Percentiles rank a stretch among this genome's conserved stretches.
Conservation (phyloP, 1,140 invertebrate species). For the Lanistes nyassanus region DNA sequence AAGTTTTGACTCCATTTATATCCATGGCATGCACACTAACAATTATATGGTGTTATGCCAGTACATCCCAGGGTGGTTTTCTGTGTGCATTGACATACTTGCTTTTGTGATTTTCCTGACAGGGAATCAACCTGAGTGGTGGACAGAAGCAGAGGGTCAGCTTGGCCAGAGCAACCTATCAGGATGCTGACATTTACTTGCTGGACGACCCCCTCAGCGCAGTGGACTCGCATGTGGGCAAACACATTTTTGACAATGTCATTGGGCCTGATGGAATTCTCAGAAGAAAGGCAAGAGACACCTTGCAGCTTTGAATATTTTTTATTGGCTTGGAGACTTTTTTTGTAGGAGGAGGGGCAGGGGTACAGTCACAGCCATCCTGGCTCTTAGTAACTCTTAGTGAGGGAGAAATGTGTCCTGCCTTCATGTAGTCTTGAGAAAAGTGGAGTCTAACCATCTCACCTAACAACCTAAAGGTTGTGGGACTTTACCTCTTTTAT, state of each 20-base stretch:
- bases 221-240: constrained; percentile 70
- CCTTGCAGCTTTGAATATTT: not conserved
- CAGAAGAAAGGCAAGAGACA: constrained; percentile 55
- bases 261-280: constrained; percentile 73
- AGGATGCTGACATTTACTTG: constrained; percentile 76
- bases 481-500: too few species aligned
- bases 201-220: constrained; percentile 74
- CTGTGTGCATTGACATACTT: not conserved
- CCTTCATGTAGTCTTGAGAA: too few species aligned
- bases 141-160: constrained; percentile 71
- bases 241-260: constrained; percentile 66
- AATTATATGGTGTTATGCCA: not conserved
- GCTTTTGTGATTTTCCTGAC: not conserved
- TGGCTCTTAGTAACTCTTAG: too few species aligned
- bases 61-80: not conserved
- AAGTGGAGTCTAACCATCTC: too few species aligned
- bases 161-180: constrained; percentile 69
- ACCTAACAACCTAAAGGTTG: too few species aligned
- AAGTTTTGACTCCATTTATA: too few species aligned
- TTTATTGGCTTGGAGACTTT: too few species aligned
- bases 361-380: too few species aligned
- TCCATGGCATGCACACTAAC: too few species aligned
- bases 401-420: too few species aligned
- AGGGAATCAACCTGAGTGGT: constrained; percentile 68
- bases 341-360: too few species aligned